A percentile compares a stretch with the other conserved stretches of the same genome.
phyloP scores from a whole-genome alignment of 2,113 vertebrate species.

The Hymenochirus boettgeri region DNA sequence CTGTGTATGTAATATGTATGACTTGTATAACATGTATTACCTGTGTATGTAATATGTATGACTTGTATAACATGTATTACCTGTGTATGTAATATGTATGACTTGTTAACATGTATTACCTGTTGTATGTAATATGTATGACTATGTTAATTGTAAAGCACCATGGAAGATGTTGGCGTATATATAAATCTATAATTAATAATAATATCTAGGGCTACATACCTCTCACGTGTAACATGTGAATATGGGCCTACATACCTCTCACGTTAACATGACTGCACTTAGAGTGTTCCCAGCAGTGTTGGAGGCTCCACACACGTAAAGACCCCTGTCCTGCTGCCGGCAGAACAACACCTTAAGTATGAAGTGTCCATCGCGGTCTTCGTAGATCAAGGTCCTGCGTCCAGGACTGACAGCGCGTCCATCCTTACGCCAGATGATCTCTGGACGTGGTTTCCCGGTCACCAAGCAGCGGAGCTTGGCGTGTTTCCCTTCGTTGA shows the following conservation, averaged over 20 bases:
- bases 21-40: too few species aligned
- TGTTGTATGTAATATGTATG: too few species aligned
- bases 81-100: too few species aligned
- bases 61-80: too few species aligned
- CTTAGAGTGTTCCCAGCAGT: slow-evolving; percentile 90
- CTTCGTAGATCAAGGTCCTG: slow-evolving; percentile 89
- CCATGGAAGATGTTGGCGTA: too few species aligned
- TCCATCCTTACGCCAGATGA: slow-evolving; percentile 91
- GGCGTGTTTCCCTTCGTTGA: slow-evolving; percentile 90
- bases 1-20: too few species aligned
- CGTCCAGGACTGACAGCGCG: slow-evolving; percentile 73
- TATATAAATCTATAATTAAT: too few species aligned
- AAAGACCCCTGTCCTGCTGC: slow-evolving; percentile 87
- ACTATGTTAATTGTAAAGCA: too few species aligned
- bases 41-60: too few species aligned
- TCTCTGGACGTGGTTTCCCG: slow-evolving; percentile 94
- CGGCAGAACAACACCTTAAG: slow-evolving; percentile 97
- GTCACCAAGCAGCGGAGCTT: slow-evolving; percentile 97
- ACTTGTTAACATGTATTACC: too few species aligned
- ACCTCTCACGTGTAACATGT: too few species aligned
- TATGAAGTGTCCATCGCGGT: slow-evolving; percentile 92
- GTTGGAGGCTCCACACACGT: slow-evolving; percentile 90
- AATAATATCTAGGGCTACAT: too few species aligned
- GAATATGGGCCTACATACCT: slow-evolving; percentile 66
- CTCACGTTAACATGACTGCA: slow-evolving; percentile 85